Evolutionary conservation across 2,113 vertebrate species (phyloP).

Genomic region (Suncus etruscus): DNA sequence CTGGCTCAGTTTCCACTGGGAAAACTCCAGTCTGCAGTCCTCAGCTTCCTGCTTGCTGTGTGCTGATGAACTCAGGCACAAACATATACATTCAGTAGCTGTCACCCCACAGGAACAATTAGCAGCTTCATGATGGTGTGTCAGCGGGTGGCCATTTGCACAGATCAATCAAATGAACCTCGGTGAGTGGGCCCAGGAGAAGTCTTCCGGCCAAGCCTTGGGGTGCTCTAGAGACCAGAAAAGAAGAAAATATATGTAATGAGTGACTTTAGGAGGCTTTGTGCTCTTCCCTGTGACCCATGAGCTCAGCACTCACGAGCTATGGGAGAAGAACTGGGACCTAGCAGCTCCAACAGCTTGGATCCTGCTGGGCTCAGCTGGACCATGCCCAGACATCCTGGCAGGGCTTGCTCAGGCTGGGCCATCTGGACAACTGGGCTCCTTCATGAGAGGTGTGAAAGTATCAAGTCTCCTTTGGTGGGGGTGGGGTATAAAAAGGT

Average conservation of each 20-base stretch:
- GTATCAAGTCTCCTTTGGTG: background rate
- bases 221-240: slow-evolving; percentile 91
- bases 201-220: slow-evolving; percentile 94
- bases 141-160: slow-evolving; percentile 67
- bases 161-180: slow-evolving; percentile 91
- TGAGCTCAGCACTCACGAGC: no score
- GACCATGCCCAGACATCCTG: background rate
- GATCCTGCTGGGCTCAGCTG: background rate
- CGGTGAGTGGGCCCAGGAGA: slow-evolving; percentile 94
- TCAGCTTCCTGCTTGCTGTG: slow-evolving; percentile 76
- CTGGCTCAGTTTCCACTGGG: slow-evolving; percentile 74
- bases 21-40: slow-evolving; percentile 52
- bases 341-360: background rate
- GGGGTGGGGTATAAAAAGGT: background rate
- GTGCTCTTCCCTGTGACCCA: background rate
- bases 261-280: background rate
- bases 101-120: slow-evolving; percentile 88
- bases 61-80: slow-evolving; percentile 90
- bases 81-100: slow-evolving; percentile 90
- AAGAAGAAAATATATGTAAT: background rate
- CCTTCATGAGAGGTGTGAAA: no score
- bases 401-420: background rate
- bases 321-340: no score
- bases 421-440: background rate
- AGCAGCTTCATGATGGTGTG: slow-evolving; percentile 88